Percentiles rank a stretch among this genome's conserved stretches.
Evolutionary conservation across 1,140 invertebrate species (phyloP).

Genomic region (Cyphomyrmex costatus): DNA sequence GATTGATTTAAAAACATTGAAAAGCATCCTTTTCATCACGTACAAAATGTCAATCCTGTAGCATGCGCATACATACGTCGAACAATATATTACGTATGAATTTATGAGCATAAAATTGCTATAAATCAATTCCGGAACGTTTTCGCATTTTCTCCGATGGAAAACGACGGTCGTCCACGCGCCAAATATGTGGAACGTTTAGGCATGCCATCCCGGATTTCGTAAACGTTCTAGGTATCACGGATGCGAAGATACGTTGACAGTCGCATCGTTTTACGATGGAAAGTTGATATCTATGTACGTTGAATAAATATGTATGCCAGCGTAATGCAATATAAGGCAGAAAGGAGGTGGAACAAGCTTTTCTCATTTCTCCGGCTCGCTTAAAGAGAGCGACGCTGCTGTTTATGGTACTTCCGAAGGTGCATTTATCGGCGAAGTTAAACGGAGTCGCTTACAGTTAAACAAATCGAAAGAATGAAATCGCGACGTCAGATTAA

Average conservation of each 20-base stretch:
- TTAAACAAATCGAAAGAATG: slow-evolving; percentile 43
- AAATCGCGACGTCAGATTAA: neutral
- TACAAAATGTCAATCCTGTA: slow-evolving; percentile 10
- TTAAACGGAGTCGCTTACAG: neutral
- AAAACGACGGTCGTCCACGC: slow-evolving; percentile 54
- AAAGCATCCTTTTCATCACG: slow-evolving; percentile 4
- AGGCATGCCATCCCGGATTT: slow-evolving; percentile 66
- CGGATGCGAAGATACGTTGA: slow-evolving; percentile 70
- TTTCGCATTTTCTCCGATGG: slow-evolving; percentile 66
- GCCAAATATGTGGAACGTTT: slow-evolving; percentile 67
- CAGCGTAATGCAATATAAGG: slow-evolving; percentile 72
- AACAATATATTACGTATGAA: slow-evolving; percentile 41
- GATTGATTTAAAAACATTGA: slow-evolving; percentile 30
- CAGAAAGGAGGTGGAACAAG: slow-evolving; percentile 54
- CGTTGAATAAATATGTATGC: slow-evolving; percentile 77
- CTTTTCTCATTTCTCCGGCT: slow-evolving; percentile 37
- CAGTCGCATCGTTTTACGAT: slow-evolving; percentile 65
- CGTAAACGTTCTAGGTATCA: slow-evolving; percentile 69
- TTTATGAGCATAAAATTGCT: slow-evolving; percentile 55
- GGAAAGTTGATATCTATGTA: slow-evolving; percentile 72
- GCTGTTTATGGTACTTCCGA: slow-evolving; percentile 21
- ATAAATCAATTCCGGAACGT: slow-evolving; percentile 54
- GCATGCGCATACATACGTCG: neutral
- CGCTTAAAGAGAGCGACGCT: slow-evolving; percentile 30
- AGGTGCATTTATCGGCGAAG: neutral